Evolutionary conservation across 53 echinoderm and acorn worm genomes (phyloP).

Genomic region (Henricia sp.): DNA sequence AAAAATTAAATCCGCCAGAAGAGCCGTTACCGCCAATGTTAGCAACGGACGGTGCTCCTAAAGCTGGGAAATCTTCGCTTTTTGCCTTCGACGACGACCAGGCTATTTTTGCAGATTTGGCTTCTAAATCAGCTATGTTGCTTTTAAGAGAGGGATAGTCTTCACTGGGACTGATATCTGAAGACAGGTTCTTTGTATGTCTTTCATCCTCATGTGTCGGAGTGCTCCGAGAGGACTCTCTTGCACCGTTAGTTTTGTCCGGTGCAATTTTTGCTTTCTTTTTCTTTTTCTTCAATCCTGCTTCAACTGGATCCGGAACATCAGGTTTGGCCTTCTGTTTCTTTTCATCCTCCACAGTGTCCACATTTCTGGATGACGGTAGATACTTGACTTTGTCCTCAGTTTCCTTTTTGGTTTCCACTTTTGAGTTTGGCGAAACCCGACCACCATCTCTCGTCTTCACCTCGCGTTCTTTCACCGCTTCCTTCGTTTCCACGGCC

Average conservation of each 20-base stretch:
- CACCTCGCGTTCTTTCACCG: constrained; percentile 15
- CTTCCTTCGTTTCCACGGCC: constrained; percentile 31
- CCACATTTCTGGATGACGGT: not conserved
- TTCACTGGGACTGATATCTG: not conserved
- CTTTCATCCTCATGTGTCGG: not conserved
- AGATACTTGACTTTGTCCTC: not conserved
- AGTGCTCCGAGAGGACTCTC: not conserved
- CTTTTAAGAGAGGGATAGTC: not conserved
- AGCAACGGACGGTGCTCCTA: constrained; percentile 17
- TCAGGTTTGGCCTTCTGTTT: not conserved
- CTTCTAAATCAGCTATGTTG: not conserved
- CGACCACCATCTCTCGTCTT: not conserved
- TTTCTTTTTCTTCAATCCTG: constrained; percentile 51
- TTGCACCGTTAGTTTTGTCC: not conserved
- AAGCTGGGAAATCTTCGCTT: constrained; percentile 65
- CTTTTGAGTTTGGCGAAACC: constrained; percentile 13
- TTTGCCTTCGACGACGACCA: not conserved
- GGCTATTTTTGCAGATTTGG: constrained; percentile 3
- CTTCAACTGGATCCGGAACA: constrained; percentile 3
- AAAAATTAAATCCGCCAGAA: constrained; percentile 52
- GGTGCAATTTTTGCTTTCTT: constrained; percentile 21
- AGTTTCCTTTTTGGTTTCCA: not conserved
- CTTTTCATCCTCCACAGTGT: not conserved
- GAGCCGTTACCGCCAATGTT: not conserved
- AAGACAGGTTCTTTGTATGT: not conserved